These are phyloP conservation scores for Antitype chi DNA, from an alignment of 2,888 invertebrate species.

Conservation along the genomic window DNA sequence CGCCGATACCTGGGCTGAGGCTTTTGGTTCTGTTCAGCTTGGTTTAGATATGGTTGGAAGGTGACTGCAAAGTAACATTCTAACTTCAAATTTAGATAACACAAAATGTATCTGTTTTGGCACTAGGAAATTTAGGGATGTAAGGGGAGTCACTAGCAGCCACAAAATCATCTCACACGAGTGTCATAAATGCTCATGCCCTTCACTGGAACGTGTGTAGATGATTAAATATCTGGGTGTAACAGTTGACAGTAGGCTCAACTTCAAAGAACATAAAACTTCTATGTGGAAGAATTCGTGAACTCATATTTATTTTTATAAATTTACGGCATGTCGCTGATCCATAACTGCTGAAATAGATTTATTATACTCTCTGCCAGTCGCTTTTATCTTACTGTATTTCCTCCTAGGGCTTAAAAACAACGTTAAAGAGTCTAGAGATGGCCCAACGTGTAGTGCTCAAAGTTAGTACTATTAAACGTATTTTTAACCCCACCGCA, in stretches of 20 bases:
- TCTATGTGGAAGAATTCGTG: too few species aligned
- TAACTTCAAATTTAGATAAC: too few species aligned
- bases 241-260: not conserved
- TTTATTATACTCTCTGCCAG: not conserved
- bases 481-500: not conserved
- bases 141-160: too few species aligned
- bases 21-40: not conserved
- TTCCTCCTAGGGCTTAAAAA: not conserved
- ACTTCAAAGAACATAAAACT: not conserved
- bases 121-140: too few species aligned
- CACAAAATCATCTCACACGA: too few species aligned
- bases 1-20: not conserved
- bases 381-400: not conserved
- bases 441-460: not conserved
- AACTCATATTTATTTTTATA: too few species aligned
- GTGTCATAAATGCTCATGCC: too few species aligned
- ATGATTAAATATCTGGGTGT: not conserved
- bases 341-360: not conserved
- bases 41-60: not conserved
- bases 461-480: not conserved
- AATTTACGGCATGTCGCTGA: too few species aligned
- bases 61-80: not conserved
- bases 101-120: accelerated
- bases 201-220: not conserved
- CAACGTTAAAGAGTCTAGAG: not conserved